These are phyloP conservation scores for Eupsilia transversa DNA, from an alignment of 2,888 invertebrate species.

Conservation along the genomic window DNA sequence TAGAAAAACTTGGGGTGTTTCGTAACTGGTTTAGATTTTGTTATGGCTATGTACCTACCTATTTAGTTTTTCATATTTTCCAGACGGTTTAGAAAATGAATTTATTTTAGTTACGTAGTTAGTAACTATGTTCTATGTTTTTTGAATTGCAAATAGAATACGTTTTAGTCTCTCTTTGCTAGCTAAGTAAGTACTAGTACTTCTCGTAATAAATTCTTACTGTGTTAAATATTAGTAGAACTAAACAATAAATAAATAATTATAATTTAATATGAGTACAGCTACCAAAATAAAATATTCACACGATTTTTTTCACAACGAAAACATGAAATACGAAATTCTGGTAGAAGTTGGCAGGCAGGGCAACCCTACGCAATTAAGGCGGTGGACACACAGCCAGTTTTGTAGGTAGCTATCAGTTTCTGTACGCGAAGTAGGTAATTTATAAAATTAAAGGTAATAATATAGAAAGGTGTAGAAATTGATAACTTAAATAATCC, in stretches of 20 bases:
- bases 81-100: background rate
- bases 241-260: too few relatives aligned
- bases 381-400: constrained; percentile 43
- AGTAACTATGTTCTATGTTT: background rate
- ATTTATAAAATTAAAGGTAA: constrained; percentile 20
- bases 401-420: constrained; percentile 27
- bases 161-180: background rate
- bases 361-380: constrained; percentile 32
- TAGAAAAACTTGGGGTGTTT: background rate
- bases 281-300: background rate
- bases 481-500: background rate
- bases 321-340: too few relatives aligned
- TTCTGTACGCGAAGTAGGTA: background rate
- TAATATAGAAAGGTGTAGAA: constrained; percentile 7
- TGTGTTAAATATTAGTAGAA: background rate
- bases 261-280: background rate
- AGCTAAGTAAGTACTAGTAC: background rate
- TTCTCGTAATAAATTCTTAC: background rate
- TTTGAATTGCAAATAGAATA: background rate
- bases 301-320: background rate
- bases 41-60: background rate
- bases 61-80: background rate
- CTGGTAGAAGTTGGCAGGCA: background rate
- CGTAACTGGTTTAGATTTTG: background rate
- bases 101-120: background rate